These are phyloP conservation scores for Pachyramphus minor DNA, from an alignment of 2,113 vertebrate species.

Conservation along the genomic window DNA sequence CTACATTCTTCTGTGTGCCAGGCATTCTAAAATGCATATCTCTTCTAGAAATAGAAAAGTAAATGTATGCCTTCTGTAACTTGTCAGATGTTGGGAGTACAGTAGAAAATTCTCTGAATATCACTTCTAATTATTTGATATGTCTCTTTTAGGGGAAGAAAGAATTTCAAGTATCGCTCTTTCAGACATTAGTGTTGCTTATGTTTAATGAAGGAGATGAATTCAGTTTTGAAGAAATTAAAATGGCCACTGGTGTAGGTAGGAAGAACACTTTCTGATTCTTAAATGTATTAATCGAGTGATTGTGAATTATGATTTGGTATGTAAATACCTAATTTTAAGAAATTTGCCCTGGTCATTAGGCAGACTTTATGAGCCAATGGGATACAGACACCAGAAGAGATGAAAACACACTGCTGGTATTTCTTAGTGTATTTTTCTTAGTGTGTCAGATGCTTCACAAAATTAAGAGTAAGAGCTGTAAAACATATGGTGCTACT, in stretches of 20 bases:
- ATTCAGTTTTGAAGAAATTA: conserved; percentile 80
- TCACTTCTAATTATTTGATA: background rate
- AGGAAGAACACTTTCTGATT: background rate
- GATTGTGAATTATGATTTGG: background rate
- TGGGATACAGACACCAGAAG: background rate
- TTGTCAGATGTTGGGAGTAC: background rate
- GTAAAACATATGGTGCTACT: background rate
- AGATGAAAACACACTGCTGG: background rate
- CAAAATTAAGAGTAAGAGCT: background rate
- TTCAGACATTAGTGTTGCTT: conserved; percentile 81
- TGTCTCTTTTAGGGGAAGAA: conserved; percentile 76
- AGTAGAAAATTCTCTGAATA: background rate
- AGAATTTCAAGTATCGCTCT: conserved; percentile 81
- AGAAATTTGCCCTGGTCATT: background rate
- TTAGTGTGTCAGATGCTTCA: background rate
- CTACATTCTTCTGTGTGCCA: background rate
- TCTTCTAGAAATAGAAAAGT: background rate
- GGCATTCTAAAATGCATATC: background rate
- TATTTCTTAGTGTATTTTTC: background rate
- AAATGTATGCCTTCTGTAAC: background rate
- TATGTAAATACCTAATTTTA: background rate
- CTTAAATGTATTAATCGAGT: background rate
- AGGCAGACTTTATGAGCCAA: background rate
- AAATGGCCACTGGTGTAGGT: conserved; percentile 81
- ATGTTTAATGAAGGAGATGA: conserved; percentile 84